A percentile compares a stretch with the other conserved stretches of the same genome.
These are phyloP conservation scores for Tipula unca DNA, from an alignment of 2,888 invertebrate species.

Conservation along the genomic window DNA sequence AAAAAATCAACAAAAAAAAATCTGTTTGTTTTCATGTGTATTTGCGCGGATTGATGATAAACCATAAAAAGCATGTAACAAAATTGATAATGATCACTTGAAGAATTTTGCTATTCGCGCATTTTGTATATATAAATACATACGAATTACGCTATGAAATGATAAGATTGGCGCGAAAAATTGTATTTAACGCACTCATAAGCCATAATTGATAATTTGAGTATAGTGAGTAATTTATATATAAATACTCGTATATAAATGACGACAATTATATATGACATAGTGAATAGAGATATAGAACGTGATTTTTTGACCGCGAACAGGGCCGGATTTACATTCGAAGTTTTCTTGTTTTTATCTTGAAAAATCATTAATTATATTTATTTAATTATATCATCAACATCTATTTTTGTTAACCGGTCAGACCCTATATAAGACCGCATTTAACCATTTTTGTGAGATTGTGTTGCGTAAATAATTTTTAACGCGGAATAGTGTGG, in stretches of 20 bases:
- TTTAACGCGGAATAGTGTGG: too few species aligned
- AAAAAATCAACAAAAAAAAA: background rate
- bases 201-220: background rate
- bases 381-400: too few species aligned
- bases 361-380: too few species aligned
- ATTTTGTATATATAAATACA: too few species aligned
- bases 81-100: background rate
- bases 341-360: too few species aligned
- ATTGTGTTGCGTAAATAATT: too few species aligned
- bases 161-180: background rate
- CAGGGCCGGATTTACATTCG: too few species aligned
- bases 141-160: background rate
- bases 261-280: background rate
- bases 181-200: background rate
- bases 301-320: background rate
- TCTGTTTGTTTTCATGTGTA: background rate
- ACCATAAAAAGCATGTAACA: background rate
- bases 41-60: background rate
- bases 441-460: too few species aligned
- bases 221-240: background rate
- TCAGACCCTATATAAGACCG: too few species aligned
- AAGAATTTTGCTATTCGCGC: background rate
- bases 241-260: background rate
- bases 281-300: background rate
- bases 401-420: too few species aligned